Evolutionary conservation across 2,797 vertebrate genomes (phyloP), one percentile per base, ranked within the genome.

Genomic region (Cichlasoma orientale): DNA sequence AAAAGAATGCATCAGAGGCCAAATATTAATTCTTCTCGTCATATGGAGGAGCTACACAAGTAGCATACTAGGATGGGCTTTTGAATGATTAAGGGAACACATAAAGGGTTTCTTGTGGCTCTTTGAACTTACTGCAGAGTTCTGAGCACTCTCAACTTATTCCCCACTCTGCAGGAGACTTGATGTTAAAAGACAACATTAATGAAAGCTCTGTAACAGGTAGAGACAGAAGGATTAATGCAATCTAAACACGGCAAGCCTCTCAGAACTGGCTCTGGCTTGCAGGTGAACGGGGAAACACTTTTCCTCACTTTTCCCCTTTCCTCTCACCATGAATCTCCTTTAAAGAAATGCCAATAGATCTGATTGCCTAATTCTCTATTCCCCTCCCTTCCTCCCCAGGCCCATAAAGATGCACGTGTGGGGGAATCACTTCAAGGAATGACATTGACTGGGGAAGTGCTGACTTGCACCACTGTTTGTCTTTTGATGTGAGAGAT

Each of bases 401-500:
- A 77, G 95, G 81, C 96, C 95, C 95, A 94, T 95, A 94, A 97
- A 97, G 97, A 97, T 95, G 96, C 94, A 92, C 95, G 95, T 98
- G 96, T 95, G 95, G 82, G 96, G 96, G 96, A 96, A 96, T 96
- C 95, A 97, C 97, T 96, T 97, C 97, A 97, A 95, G 97, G 97
- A 97, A 96, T 99, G 98, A 98, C 98, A 99, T 98, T 99, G 98
- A 99, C 97, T 97, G 96, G 97, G 95, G 97, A 99, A 98, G 96
- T 99, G 98, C 98, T 99, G 98, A 99, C 97, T 99, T 96, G 97
- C 97, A 96, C 97, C 96, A 95, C 96, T 97, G 97, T 98, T 99
- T 98, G 97, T 98, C 98, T 99, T 99, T 98, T 97, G 97, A 99
- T 98, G 97, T 98, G 97, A 97, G 97, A 97, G 97, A 99, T 97